Evolutionary conservation across 2,888 invertebrate species (phyloP), one percentile per base, ranked within the genome.

Genomic region (Epiblema foenella): DNA sequence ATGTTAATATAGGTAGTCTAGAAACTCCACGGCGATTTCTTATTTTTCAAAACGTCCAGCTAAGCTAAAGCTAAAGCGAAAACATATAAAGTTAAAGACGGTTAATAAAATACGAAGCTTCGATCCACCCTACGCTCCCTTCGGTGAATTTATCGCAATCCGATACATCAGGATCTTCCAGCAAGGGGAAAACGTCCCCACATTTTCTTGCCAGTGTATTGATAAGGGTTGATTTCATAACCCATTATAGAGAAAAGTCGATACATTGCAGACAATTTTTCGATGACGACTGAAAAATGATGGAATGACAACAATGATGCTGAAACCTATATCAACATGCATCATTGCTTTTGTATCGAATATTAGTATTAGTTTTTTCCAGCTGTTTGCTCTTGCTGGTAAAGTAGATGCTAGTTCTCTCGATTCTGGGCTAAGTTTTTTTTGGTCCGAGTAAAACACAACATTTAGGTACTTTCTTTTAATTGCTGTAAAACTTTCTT

Each of bases 61-160:
- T 17, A 24, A 56, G 3, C 24, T 24, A 56, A 37, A 49, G 18
- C 42, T 46, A 29, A 51, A 59, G 42, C 10, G 59, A 69, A 74
- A 76, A 77, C 77, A 76, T 75, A 76, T 77, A 78, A 78, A 59
- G 68, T 73, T 60, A 64, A 51, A 58, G 75, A 73, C 73, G 73
- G 66, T 56, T 75, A 73, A 74, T 73, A 75, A 76, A 77, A 80
- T 77, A 76, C 76, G 76, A 75, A 77, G 82, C 78, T 46, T 8
- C 80, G 80, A 79, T 76, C 76, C 74, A 74, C 78, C 78, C 78
- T 77, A 76, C 76, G 65, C 58, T 52, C 69, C 73, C 73, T 59
- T 72, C 69, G 75, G 83, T 82, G 79, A 90, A 90, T 91, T 90
- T 89, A 91, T 89, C 81, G 89, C 89, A 91, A 92, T 90, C 83